These are phyloP conservation scores for Sparus aurata DNA, from an alignment of 2,797 vertebrate genomes.

Conservation along the genomic window DNA sequence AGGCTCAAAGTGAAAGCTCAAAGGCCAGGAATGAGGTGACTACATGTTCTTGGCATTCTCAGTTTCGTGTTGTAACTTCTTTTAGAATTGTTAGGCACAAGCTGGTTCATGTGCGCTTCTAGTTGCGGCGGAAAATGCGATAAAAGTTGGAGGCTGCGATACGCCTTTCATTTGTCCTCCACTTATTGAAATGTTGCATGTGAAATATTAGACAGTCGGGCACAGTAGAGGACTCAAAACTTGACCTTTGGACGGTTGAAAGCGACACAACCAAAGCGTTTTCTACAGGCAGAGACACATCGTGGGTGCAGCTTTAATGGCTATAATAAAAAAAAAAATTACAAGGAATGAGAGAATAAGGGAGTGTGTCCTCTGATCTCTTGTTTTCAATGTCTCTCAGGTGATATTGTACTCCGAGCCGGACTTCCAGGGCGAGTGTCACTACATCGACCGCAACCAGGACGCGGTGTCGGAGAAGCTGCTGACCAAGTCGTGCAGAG, in stretches of 20 bases:
- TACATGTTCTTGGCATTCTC: neutral
- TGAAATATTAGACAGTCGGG: neutral
- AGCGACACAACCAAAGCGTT: neutral
- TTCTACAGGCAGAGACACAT: neutral
- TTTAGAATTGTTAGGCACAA: neutral
- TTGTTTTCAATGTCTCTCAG: conserved; percentile 74
- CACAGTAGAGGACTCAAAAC: neutral
- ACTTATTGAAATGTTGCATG: neutral
- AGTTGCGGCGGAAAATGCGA: neutral
- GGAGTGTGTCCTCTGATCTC: neutral
- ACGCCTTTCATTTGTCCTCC: neutral
- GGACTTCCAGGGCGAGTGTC: conserved; percentile 87
- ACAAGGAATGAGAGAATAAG: neutral
- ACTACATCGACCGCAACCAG: conserved; percentile 82
- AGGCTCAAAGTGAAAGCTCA: conserved; percentile 72
- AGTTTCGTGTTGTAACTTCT: neutral
- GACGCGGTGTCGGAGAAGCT: conserved; percentile 74
- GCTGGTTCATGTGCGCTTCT: neutral
- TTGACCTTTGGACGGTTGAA: neutral
- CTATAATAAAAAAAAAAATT: neutral
- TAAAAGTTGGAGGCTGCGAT: too few relatives aligned
- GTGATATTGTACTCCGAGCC: conserved; percentile 91
- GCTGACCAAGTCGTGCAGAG: conserved; percentile 88
- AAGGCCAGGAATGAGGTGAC: conserved; percentile 70
- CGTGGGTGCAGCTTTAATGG: neutral